These are phyloP conservation scores for Narcine bancroftii DNA, from an alignment of 2,113 vertebrate genomes.

Conservation along the genomic window DNA sequence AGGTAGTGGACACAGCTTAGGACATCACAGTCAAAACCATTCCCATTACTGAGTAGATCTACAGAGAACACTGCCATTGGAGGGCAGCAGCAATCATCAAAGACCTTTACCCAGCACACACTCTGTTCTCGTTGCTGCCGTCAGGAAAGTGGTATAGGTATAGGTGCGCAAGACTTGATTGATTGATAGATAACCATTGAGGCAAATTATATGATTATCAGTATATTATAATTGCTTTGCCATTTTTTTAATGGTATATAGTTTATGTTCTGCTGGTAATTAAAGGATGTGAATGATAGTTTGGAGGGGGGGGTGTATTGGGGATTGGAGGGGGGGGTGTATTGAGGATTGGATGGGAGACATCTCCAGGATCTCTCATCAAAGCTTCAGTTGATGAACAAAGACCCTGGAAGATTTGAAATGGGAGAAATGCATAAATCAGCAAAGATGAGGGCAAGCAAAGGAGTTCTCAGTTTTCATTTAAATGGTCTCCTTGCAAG, in stretches of 20 bases:
- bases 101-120: no score
- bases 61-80: no score
- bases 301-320: not conserved
- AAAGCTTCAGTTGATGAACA: constrained; percentile 53
- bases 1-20: no score
- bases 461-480: constrained; percentile 57
- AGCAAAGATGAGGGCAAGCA: constrained; percentile 48
- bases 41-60: no score
- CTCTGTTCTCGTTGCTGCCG: no score
- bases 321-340: not conserved
- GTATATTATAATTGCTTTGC: constrained; percentile 70
- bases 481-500: constrained; percentile 47
- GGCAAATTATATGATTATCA: constrained; percentile 93
- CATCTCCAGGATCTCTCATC: constrained; percentile 52
- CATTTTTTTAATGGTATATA: constrained; percentile 58
- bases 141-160: no score
- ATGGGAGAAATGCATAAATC: constrained; percentile 60
- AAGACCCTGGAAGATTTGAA: constrained; percentile 57
- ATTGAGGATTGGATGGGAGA: constrained; percentile 36
- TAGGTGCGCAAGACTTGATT: no score
- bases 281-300: constrained; percentile 41
- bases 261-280: constrained; percentile 59
- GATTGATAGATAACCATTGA: constrained; percentile 90
- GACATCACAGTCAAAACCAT: no score
- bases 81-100: no score